A percentile compares a stretch with the other conserved stretches of the same genome.
These are phyloP conservation scores for Taenaris catops DNA, from an alignment of 2,888 invertebrate genomes.

Conservation along the genomic window DNA sequence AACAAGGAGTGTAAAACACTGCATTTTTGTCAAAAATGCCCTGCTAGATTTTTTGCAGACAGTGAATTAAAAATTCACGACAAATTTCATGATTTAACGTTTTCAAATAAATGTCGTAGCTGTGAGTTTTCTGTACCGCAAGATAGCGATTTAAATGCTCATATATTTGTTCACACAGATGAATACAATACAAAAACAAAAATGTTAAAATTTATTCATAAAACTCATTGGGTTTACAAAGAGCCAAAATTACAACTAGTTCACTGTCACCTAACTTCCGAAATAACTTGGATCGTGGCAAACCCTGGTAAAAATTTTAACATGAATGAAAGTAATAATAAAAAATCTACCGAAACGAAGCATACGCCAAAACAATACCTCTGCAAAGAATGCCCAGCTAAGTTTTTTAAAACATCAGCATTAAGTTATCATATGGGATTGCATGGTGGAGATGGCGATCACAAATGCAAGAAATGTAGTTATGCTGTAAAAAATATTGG, in stretches of 20 bases:
- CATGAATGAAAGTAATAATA: conserved; percentile 33
- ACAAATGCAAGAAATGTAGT: conserved; percentile 85
- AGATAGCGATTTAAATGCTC: conserved; percentile 83
- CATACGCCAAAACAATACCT: conserved; percentile 60
- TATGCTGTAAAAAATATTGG: conserved; percentile 85
- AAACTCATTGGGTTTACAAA: conserved; percentile 81
- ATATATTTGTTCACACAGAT: conserved; percentile 86
- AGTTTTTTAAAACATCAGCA: conserved; percentile 85
- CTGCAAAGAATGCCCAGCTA: conserved; percentile 85
- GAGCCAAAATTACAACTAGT: conserved; percentile 80
- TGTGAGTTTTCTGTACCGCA: conserved; percentile 89
- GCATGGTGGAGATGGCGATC: conserved; percentile 82
- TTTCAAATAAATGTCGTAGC: conserved; percentile 84
- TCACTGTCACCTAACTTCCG: conserved; percentile 44
- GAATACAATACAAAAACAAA: conserved; percentile 90
- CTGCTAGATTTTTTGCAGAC: conserved; percentile 89
- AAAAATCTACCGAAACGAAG: conserved; percentile 45
- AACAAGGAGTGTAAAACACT: conserved; percentile 64
- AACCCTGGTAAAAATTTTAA: conserved; percentile 44
- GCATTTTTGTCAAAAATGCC: conserved; percentile 90
- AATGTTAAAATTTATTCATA: conserved; percentile 82
- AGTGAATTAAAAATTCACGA: conserved; percentile 87
- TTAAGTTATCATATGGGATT: conserved; percentile 84
- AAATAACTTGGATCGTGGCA: conserved; percentile 67
- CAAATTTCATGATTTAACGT: conserved; percentile 82